Percentiles rank a stretch among this genome's conserved stretches.
Evolutionary conservation across 2,113 vertebrate species (phyloP).

Genomic region (Triplophysa rosa): DNA sequence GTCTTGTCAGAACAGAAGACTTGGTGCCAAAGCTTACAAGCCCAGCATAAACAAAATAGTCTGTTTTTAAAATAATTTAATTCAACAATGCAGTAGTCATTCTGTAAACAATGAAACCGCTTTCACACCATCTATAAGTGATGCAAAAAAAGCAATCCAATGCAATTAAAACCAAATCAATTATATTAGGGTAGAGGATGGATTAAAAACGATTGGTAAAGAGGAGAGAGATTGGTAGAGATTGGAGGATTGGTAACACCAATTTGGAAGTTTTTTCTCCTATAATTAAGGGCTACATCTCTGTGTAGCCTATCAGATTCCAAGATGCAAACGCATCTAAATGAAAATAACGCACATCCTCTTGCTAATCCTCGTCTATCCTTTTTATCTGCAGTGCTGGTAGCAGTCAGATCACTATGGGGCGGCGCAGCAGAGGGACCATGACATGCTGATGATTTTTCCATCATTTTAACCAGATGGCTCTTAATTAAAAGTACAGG

Average conservation of each 20-base stretch:
- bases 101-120: not conserved
- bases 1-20: not conserved
- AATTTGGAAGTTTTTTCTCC: conserved; percentile 69
- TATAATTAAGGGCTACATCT: conserved; percentile 69
- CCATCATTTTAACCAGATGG: conserved; percentile 61
- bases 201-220: no score
- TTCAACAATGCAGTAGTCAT: no score
- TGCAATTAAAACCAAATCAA: no score
- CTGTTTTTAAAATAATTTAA: no score
- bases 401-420: conserved; percentile 78
- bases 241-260: conserved; percentile 52
- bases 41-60: not conserved
- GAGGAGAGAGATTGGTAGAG: conserved; percentile 43
- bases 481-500: conserved; percentile 58
- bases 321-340: conserved; percentile 86
- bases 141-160: no score
- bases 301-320: conserved; percentile 71
- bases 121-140: no score
- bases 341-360: conserved; percentile 84
- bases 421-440: conserved; percentile 68
- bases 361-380: conserved; percentile 89
- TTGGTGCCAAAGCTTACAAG: not conserved
- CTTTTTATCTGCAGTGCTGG: conserved; percentile 87
- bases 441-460: conserved; percentile 64
- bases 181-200: no score